These are phyloP conservation scores for Dicycla oo DNA, from an alignment of 2,888 invertebrate species.

Conservation along the genomic window DNA sequence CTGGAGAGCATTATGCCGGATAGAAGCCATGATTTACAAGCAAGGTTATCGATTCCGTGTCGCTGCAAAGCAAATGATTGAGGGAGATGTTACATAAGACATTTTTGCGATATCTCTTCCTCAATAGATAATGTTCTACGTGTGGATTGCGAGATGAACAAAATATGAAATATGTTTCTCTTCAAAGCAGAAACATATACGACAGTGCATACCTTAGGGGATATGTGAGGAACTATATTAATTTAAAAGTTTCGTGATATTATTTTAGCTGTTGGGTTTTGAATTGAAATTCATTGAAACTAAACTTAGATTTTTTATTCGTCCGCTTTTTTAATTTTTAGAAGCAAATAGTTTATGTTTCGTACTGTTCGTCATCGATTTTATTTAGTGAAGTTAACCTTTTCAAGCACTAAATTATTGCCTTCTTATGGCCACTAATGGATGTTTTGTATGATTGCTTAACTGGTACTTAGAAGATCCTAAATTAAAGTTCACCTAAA, in stretches of 20 bases:
- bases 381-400: neutral
- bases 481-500: neutral
- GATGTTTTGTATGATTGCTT: neutral
- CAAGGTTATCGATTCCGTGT: slow-evolving; percentile 52
- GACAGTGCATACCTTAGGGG: slow-evolving; percentile 1
- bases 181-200: slow-evolving; percentile 33
- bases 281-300: neutral
- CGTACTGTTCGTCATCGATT: no score
- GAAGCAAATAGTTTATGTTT: neutral
- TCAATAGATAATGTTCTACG: slow-evolving; percentile 53
- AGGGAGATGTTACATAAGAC: slow-evolving; percentile 46
- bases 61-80: slow-evolving; percentile 54
- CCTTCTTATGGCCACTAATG: no score
- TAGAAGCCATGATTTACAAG: slow-evolving; percentile 51
- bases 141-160: slow-evolving; percentile 43
- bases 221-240: slow-evolving; percentile 13
- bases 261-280: neutral
- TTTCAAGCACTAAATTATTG: neutral
- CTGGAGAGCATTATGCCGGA: slow-evolving; percentile 35
- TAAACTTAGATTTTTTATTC: neutral
- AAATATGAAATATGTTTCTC: slow-evolving; percentile 47
- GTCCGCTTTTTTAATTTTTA: neutral
- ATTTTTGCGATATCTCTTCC: slow-evolving; percentile 38
- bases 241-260: slow-evolving; percentile 19
- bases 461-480: neutral